Evolutionary conservation across 2,888 invertebrate genomes (phyloP), one percentile per base, ranked within the genome.

Genomic region (Microplitis deprimator): DNA sequence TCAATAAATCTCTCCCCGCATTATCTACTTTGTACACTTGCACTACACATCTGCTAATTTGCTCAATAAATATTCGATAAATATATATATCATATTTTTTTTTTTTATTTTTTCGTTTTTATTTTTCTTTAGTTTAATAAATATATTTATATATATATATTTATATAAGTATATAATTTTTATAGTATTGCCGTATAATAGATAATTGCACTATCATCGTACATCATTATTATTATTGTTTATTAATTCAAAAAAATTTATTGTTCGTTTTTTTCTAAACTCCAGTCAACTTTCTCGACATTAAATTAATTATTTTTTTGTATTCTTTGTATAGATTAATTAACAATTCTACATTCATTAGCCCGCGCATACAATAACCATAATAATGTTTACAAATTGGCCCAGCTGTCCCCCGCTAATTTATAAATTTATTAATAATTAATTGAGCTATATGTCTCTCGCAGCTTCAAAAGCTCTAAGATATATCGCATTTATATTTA

Each of bases 41-140:
- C 85, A 81, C 87, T 88, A 88, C 83, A 84, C 84, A 83, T 83
- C 77, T 76, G 83, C 83, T 84, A 85, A 82, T 81, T 85, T 85
- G 84, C 85, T 86, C 83, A 86, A 87, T 87, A 87, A 87, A 88
- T 89, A 87, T 87, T 88, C 87, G 87, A 89, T 88, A 89, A 89
- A 89, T 89, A 88, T 88, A 86, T 87, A 84, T 65, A 62, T 75
- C 38, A 65, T 65, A 87, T 87, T 87, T 85, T 85, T 83, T 87
- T 87, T 87, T 82, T 50, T 50, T 10, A 50, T 13, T 50, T 50
- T 85, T 85, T 83, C 87, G 2, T 87, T 87, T 82, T 50, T 50
- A 13, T 13, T 13, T 50, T 50, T 10, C 13, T 50, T 50, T 10
- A 50, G 10, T 87, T 88, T 87, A 87, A 89, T 88, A 89, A 89